A percentile compares a stretch with the other conserved stretches of the same genome.
Evolutionary conservation across 2,888 invertebrate genomes (phyloP).

Genomic region (Ceratothoa steindachneri): DNA sequence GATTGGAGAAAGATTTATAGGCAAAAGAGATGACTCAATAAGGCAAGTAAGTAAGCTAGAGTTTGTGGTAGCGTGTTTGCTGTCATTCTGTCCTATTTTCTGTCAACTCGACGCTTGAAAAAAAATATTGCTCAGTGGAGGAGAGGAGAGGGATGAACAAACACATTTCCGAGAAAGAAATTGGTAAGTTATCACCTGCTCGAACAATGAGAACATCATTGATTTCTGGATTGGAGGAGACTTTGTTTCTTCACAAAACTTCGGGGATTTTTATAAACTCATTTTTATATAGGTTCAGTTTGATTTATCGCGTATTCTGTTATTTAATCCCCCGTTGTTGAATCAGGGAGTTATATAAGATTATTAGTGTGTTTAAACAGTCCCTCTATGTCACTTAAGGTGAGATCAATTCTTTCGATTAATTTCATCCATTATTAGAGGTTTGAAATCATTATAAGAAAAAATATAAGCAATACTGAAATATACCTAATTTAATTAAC

Average conservation of each 20-base stretch:
- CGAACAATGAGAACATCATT: neutral
- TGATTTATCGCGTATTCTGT: neutral
- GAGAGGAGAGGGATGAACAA: neutral
- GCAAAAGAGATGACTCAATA: neutral
- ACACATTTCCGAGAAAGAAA: neutral
- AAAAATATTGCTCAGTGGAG: neutral
- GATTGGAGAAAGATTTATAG: neutral
- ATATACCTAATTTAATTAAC: too few species aligned
- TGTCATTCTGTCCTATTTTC: neutral
- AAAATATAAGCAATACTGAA: too few species aligned
- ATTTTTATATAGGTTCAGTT: neutral
- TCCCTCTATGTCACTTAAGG: too few species aligned
- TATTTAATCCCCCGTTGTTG: too few species aligned
- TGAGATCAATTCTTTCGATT: too few species aligned
- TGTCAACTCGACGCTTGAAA: neutral
- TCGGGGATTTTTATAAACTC: neutral
- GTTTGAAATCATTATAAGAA: too few species aligned
- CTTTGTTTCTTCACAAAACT: neutral
- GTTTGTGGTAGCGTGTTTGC: neutral
- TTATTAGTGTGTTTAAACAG: too few species aligned
- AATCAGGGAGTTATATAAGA: too few species aligned
- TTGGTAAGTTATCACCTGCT: neutral
- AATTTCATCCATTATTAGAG: too few species aligned
- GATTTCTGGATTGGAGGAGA: neutral
- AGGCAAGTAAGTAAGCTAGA: neutral